Conservation (phyloP, 2,797 vertebrate species). For the Spea hammondii region DNA sequence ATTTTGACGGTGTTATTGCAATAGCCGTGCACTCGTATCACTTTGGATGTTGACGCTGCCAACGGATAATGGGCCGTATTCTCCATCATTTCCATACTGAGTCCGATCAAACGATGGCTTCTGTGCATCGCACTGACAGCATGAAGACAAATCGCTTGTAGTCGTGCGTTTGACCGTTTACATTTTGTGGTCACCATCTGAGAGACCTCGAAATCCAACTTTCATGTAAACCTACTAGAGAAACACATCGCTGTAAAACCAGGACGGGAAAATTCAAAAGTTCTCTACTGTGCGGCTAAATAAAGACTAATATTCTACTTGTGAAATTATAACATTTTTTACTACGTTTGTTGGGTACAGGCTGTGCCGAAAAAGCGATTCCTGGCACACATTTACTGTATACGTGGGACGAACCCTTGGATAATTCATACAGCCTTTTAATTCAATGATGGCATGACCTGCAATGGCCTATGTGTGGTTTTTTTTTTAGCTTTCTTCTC, state of each 20-base stretch:
- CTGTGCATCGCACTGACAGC: conserved; percentile 64
- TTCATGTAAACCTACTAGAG: conserved; percentile 58
- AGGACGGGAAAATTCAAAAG: conserved; percentile 54
- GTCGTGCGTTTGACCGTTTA: conserved; percentile 59
- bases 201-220: conserved; percentile 56
- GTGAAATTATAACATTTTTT: conserved; percentile 65
- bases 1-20: too few species aligned
- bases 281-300: conserved; percentile 61
- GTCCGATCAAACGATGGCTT: conserved; percentile 60
- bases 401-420: conserved; percentile 15
- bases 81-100: conserved; percentile 53
- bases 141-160: conserved; percentile 67
- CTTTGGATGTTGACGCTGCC: background rate
- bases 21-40: too few species aligned
- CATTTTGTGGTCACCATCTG: conserved; percentile 60
- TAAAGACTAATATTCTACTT: conserved; percentile 58
- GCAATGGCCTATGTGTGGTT: background rate
- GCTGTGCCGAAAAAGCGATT: conserved; percentile 46
- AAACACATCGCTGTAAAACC: conserved; percentile 54
- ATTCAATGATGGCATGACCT: conserved; percentile 15
- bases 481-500: too few species aligned
- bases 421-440: conserved; percentile 11
- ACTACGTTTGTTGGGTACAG: conserved; percentile 51
- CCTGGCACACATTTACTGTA: conserved; percentile 27
- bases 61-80: conserved; percentile 49